Evolutionary conservation across 2,113 vertebrate genomes (phyloP).

Genomic region (Myotis davidii): DNA sequence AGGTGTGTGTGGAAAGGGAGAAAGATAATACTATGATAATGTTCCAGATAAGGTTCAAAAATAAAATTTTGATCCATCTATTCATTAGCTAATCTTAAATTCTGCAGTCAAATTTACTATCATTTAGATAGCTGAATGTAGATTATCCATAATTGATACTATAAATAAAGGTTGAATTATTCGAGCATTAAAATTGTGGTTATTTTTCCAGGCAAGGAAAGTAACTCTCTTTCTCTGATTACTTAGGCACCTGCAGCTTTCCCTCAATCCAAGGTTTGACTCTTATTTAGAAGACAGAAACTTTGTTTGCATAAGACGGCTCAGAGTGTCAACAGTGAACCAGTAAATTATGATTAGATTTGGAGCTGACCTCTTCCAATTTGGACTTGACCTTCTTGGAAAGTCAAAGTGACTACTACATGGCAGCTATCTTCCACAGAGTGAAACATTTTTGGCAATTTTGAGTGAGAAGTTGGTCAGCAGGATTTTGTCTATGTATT

Average conservation of each 20-base stretch:
- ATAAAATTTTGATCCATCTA: background rate
- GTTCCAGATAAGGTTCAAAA: background rate
- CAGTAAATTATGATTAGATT: background rate
- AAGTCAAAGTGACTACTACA: background rate
- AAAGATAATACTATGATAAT: background rate
- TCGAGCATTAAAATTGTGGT: background rate
- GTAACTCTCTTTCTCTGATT: background rate
- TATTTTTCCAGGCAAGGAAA: background rate
- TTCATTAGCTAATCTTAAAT: conserved; percentile 1
- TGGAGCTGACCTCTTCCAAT: background rate
- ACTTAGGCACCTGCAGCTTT: background rate
- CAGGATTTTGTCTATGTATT: background rate
- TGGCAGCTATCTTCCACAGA: background rate
- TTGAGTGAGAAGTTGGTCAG: background rate
- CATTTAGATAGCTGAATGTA: background rate
- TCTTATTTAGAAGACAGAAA: background rate
- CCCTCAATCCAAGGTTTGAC: background rate
- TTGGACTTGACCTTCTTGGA: background rate
- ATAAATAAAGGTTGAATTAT: conserved; percentile 8
- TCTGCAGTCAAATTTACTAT: background rate
- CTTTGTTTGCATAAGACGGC: background rate
- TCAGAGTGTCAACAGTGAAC: background rate
- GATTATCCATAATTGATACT: background rate
- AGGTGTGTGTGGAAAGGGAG: background rate
- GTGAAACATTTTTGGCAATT: background rate